Base-by-base conservation (phyloP, 2,113 vertebrate genomes). In the Prionailurus viverrinus region DNA sequence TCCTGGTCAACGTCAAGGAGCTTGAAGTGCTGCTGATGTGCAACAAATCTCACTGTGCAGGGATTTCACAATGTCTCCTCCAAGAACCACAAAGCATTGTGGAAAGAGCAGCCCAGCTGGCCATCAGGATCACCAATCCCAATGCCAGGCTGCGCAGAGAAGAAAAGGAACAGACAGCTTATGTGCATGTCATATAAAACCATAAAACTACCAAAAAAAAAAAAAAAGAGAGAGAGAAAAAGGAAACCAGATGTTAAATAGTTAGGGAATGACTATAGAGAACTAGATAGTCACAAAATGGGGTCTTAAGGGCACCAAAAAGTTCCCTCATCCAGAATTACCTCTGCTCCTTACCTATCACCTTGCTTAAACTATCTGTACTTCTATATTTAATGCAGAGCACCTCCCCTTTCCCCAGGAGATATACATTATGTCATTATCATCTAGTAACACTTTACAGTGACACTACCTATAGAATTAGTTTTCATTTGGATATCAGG, bases 271-370 rank as follows among this genome's bases (percentile, higher is more conserved):
- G 16, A 92, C 45, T 68, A 25, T 6, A 80, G 51, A 88, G 63
- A 36, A 83, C n/a, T 48, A 33, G 48, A 55, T 36, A 89, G 18
- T 33, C 73, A 89, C 73, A 89, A 89, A 96, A 85, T 41, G 9
- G 27, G 25, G 80, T 39, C 76, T 21, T 31, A 87, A 89, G 41
- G 51, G 31, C 33, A 88, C 51, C 29, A 88, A 23, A 91, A 96
- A 92, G n/a, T 92, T 94, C 78, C 51, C 48, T 85, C 45, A 29
- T 51, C 39, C 61, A 89, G 88, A 69, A 65, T 91, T 51, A 91
- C n/a, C 45, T 94, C 69, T 29, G 63, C 16, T 69, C 51, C 48
- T 66, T 78, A 65, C 79, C n/a, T 69, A 89, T 66, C 63, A 84
- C 19, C 23, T 58, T 88, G 14, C 55, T 65, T 80, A 65, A 66